Percentiles rank a stretch among this genome's conserved stretches.
These are phyloP conservation scores for Drosophila sturtevanti DNA, from an alignment of 1,140 invertebrate genomes.

Conservation along the genomic window DNA sequence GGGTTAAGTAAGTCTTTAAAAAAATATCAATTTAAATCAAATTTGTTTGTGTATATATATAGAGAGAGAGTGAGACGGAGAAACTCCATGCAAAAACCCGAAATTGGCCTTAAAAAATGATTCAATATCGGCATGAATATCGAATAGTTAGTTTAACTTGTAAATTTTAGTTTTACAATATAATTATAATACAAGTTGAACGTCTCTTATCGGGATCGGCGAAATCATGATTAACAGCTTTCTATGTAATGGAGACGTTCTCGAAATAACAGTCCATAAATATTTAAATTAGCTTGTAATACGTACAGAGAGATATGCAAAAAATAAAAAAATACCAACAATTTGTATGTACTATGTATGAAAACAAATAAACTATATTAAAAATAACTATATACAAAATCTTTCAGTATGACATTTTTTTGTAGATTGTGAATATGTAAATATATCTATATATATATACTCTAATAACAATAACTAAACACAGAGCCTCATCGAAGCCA, in stretches of 20 bases:
- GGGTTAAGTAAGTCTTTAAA: constrained; percentile 60
- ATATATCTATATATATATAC: too few species aligned
- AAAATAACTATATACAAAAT: constrained; percentile 36
- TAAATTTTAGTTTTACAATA: constrained; percentile 77
- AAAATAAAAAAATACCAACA: neutral
- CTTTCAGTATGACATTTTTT: neutral
- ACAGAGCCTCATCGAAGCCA: too few species aligned
- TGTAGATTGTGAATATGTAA: too few species aligned
- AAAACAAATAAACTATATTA: constrained; percentile 63
- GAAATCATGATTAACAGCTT: constrained; percentile 33
- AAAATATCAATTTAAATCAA: constrained; percentile 66
- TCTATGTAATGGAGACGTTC: constrained; percentile 41
- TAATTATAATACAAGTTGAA: constrained; percentile 54
- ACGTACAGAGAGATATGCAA: constrained; percentile 65
- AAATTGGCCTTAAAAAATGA: constrained; percentile 58
- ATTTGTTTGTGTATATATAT: constrained; percentile 63
- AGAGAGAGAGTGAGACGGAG: constrained; percentile 64
- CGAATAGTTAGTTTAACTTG: constrained; percentile 78
- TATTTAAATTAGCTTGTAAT: constrained; percentile 77
- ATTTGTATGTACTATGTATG: constrained; percentile 27
- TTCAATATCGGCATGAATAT: constrained; percentile 70
- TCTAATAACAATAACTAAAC: too few species aligned
- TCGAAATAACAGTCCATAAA: constrained; percentile 78
- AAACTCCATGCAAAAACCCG: constrained; percentile 38
- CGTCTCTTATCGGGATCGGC: constrained; percentile 24